phyloP scores from a whole-genome alignment of 2,888 invertebrate genomes.

The Pteria penguin region DNA sequence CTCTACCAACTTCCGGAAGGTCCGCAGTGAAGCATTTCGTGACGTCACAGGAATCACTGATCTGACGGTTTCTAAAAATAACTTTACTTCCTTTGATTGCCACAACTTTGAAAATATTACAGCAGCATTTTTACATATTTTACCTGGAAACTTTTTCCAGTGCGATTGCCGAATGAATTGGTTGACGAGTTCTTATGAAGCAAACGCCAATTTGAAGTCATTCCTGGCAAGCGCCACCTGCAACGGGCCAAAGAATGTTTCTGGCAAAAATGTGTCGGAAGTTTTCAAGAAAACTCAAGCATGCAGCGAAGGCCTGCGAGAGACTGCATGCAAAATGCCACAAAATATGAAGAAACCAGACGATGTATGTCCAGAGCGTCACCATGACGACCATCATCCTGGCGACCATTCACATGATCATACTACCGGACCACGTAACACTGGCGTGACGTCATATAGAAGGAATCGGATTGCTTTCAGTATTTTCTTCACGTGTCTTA shows the following conservation, averaged over 20 bases:
- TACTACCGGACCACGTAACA: too few species aligned
- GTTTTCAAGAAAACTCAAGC: neutral
- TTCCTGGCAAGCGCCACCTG: neutral
- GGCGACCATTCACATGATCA: neutral
- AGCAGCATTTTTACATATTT: too few species aligned
- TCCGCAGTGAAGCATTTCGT: neutral
- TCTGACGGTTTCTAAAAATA: neutral
- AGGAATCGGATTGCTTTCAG: too few species aligned
- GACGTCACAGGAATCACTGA: neutral
- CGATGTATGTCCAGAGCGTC: neutral
- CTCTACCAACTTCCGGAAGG: neutral
- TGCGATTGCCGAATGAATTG: slow-evolving; percentile 8
- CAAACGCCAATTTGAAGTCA: neutral
- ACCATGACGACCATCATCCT: neutral
- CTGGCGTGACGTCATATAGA: too few species aligned
- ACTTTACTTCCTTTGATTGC: neutral
- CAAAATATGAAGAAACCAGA: neutral
- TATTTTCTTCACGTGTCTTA: too few species aligned
- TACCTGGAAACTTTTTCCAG: neutral
- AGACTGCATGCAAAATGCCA: neutral
- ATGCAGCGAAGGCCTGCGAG: neutral
- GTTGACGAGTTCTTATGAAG: neutral
- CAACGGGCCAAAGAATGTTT: neutral
- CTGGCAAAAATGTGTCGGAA: neutral
- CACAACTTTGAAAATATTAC: neutral